Percentiles rank a stretch among this genome's conserved stretches.
Evolutionary conservation across 2,113 vertebrate genomes (phyloP).

Genomic region (Menura novaehollandiae): DNA sequence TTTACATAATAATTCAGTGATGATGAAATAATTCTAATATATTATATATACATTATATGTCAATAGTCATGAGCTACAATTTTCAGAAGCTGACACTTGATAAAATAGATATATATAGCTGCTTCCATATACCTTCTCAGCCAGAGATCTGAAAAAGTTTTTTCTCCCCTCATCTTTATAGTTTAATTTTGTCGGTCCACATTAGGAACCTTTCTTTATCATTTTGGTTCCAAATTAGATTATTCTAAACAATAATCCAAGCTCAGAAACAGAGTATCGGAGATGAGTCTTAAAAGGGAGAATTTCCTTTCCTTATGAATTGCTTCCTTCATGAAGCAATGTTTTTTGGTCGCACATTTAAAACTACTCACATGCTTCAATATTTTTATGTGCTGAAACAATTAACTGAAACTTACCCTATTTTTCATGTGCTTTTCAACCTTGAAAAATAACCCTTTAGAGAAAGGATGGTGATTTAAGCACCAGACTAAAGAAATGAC

Average conservation of each 20-base stretch:
- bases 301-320: background rate
- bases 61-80: background rate
- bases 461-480: background rate
- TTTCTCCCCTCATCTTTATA: background rate
- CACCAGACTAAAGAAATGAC: background rate
- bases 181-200: background rate
- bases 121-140: background rate
- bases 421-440: background rate
- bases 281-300: background rate
- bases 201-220: background rate
- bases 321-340: background rate
- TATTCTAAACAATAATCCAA: background rate
- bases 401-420: background rate
- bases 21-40: background rate
- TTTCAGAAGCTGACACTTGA: background rate
- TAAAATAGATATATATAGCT: background rate
- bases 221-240: background rate
- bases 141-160: background rate
- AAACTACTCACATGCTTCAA: background rate
- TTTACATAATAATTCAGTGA: background rate
- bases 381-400: background rate
- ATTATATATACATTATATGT: accelerated
- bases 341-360: background rate
- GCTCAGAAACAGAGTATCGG: background rate
- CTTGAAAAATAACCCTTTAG: background rate